Percentiles rank a stretch among this genome's conserved stretches.
These are phyloP conservation scores for Pachyramphus minor DNA, from an alignment of 2,113 vertebrate genomes.

Conservation along the genomic window DNA sequence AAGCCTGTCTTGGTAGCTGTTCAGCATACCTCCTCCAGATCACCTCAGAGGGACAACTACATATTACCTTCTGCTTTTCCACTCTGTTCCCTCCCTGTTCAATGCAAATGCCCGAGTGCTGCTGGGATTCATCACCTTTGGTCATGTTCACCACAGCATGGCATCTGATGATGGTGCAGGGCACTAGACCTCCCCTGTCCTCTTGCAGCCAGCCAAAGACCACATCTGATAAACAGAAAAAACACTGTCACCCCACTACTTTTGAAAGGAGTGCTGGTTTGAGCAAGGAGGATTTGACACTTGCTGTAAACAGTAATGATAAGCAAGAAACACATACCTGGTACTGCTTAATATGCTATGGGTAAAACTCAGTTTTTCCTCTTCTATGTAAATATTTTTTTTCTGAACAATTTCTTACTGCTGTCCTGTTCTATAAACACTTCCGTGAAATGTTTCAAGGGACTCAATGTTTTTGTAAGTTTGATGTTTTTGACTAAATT, in stretches of 20 bases:
- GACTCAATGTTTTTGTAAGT: background rate
- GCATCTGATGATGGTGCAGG: background rate
- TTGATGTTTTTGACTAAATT: background rate
- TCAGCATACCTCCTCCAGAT: background rate
- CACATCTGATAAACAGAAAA: background rate
- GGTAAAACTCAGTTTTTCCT: background rate
- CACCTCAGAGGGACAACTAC: background rate
- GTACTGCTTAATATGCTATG: background rate
- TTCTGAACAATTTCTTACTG: background rate
- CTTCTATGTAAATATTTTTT: background rate
- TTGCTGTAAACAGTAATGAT: background rate
- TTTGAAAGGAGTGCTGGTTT: background rate
- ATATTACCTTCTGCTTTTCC: background rate
- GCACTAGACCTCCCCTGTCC: background rate
- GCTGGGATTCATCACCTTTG: background rate
- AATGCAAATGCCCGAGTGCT: background rate
- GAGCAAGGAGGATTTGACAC: background rate
- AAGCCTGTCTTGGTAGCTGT: background rate
- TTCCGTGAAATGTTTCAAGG: background rate
- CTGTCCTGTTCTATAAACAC: background rate
- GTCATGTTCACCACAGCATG: fast-evolving
- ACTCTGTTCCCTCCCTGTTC: background rate
- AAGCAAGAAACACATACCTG: background rate
- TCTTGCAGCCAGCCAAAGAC: background rate
- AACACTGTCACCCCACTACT: background rate